Conservation (phyloP, 2,888 invertebrate species). For the Acrocyrtus sp. region DNA sequence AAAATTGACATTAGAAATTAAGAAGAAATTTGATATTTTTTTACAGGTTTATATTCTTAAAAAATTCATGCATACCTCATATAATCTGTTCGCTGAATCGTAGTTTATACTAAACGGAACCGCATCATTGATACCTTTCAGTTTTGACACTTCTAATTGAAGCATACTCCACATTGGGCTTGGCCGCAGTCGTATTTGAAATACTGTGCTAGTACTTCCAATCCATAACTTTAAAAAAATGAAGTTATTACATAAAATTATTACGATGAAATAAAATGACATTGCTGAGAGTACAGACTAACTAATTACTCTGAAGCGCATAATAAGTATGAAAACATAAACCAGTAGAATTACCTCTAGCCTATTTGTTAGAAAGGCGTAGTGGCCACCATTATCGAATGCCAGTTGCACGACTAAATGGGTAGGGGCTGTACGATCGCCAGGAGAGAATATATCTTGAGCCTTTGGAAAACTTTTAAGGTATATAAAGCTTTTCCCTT, state of each 20-base stretch:
- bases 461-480: slow-evolving; percentile 42
- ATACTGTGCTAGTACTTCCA: slow-evolving; percentile 39
- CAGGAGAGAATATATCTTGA: too few relatives aligned
- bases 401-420: slow-evolving; percentile 56
- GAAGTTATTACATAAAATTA: neutral
- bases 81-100: slow-evolving; percentile 40
- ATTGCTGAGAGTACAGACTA: too few relatives aligned
- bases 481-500: slow-evolving; percentile 42
- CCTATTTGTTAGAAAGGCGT: slow-evolving; percentile 55
- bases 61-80: slow-evolving; percentile 30
- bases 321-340: neutral
- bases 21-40: neutral
- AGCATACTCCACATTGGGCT: slow-evolving; percentile 47
- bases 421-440: too few relatives aligned
- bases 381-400: slow-evolving; percentile 50
- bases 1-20: neutral
- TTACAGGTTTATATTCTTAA: neutral
- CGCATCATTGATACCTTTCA: slow-evolving; percentile 40
- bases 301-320: too few relatives aligned
- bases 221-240: slow-evolving; percentile 46
- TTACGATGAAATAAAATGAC: too few relatives aligned
- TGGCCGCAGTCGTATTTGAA: slow-evolving; percentile 42
- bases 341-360: slow-evolving; percentile 37
- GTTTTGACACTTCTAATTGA: slow-evolving; percentile 37
- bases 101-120: slow-evolving; percentile 54